phyloP scores from a whole-genome alignment of 2,113 vertebrate species.

The Laticauda colubrina region DNA sequence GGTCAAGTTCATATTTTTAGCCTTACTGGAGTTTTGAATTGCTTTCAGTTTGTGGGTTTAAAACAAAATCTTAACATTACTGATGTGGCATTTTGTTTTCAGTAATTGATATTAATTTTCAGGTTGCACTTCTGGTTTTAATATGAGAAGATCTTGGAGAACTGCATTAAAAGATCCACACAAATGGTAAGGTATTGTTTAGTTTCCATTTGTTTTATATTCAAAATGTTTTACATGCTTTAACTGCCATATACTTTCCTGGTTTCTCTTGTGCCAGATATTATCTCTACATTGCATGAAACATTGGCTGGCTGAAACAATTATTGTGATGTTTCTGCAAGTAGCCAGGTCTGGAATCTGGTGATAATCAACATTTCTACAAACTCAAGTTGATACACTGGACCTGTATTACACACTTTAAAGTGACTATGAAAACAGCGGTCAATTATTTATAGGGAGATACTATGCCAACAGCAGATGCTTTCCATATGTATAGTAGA shows the following conservation, averaged over 20 bases:
- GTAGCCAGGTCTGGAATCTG: slow-evolving; percentile 48
- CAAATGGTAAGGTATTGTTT: slow-evolving; percentile 55
- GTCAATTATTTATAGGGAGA: slow-evolving; percentile 40
- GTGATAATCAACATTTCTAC: slow-evolving; percentile 50
- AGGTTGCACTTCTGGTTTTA: slow-evolving; percentile 57
- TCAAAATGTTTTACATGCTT: slow-evolving; percentile 49
- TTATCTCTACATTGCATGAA: slow-evolving; percentile 56
- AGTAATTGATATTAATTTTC: slow-evolving; percentile 64
- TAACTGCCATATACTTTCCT: slow-evolving; percentile 60
- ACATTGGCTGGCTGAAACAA: slow-evolving; percentile 48
- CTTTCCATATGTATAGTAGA: slow-evolving; percentile 58
- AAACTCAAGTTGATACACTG: slow-evolving; percentile 59
- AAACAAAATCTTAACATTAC: slow-evolving; percentile 57
- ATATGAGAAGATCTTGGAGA: slow-evolving; percentile 49
- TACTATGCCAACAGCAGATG: slow-evolving; percentile 55
- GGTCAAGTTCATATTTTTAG: slow-evolving; percentile 55
- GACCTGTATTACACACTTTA: slow-evolving; percentile 42
- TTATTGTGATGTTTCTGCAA: slow-evolving; percentile 52
- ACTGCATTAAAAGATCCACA: slow-evolving; percentile 52
- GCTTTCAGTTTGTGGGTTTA: slow-evolving; percentile 58
- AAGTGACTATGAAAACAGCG: slow-evolving; percentile 48
- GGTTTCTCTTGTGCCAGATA: slow-evolving; percentile 58
- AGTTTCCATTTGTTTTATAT: slow-evolving; percentile 59
- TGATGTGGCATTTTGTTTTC: slow-evolving; percentile 59
- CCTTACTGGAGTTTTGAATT: slow-evolving; percentile 57